These are phyloP conservation scores for Aphidius colemani DNA, from an alignment of 2,888 invertebrate species.

Conservation along the genomic window DNA sequence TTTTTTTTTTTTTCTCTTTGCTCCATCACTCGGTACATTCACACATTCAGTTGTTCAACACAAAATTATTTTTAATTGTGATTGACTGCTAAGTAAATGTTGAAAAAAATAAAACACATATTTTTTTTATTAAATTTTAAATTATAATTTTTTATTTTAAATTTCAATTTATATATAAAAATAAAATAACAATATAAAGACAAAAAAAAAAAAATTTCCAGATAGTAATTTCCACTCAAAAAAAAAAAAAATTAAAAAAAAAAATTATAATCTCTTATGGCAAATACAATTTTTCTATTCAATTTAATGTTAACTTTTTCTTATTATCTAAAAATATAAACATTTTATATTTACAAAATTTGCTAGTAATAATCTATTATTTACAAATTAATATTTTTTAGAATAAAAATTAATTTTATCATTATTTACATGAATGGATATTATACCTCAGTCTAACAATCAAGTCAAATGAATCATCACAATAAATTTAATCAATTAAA, in stretches of 20 bases:
- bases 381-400: slow-evolving; percentile 1
- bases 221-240: too few relatives aligned
- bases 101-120: slow-evolving; percentile 17
- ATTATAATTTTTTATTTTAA: slow-evolving; percentile 29
- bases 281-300: too few relatives aligned
- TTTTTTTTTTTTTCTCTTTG: slow-evolving; percentile 47
- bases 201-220: too few relatives aligned
- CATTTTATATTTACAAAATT: slow-evolving; percentile 25
- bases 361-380: neutral
- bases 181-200: neutral
- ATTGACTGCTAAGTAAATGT: slow-evolving; percentile 56
- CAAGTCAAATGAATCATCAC: too few relatives aligned
- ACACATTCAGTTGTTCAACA: slow-evolving; percentile 34
- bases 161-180: slow-evolving; percentile 34
- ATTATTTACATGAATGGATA: neutral
- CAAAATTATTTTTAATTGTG: slow-evolving; percentile 60
- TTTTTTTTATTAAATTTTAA: too few relatives aligned
- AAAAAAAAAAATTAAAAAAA: too few relatives aligned
- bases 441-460: too few relatives aligned
- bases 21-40: slow-evolving; percentile 12
- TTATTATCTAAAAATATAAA: too few relatives aligned
- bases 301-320: too few relatives aligned
- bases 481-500: neutral
- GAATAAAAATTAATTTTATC: neutral
- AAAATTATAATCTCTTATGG: too few relatives aligned